Evolutionary conservation across 2,797 vertebrate species (phyloP).

Genomic region (Capromys pilorides): DNA sequence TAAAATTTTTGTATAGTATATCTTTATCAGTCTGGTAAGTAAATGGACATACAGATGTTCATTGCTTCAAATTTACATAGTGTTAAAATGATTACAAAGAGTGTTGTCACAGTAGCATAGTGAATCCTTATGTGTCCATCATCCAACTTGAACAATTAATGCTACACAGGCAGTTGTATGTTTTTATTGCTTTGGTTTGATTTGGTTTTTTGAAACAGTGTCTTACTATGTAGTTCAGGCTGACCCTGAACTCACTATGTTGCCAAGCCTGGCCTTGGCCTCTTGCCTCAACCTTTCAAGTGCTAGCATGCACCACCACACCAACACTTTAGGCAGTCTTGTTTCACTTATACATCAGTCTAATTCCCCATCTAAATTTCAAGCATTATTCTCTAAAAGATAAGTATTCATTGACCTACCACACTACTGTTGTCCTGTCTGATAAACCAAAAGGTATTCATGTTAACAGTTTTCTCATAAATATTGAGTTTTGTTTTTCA

Average conservation of each 20-base stretch:
- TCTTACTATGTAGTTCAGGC: too few species aligned
- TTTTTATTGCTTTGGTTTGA: background rate
- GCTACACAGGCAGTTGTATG: background rate
- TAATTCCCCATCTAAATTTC: background rate
- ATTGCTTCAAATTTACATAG: background rate
- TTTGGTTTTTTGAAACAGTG: background rate
- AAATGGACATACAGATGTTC: background rate
- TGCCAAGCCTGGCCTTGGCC: too few species aligned
- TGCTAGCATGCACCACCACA: too few species aligned
- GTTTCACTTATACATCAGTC: background rate
- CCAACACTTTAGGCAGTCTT: background rate
- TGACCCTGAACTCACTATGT: too few species aligned
- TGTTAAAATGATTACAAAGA: conserved; percentile 14
- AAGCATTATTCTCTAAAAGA: background rate
- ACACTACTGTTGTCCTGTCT: background rate
- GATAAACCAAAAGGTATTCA: conserved; percentile 12
- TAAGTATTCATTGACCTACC: background rate
- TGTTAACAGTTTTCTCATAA: conserved; percentile 36
- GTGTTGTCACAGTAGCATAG: background rate
- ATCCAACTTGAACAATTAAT: background rate
- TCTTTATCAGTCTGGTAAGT: background rate
- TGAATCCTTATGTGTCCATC: background rate
- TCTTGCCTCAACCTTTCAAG: too few species aligned
- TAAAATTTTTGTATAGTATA: background rate
- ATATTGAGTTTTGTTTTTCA: conserved; percentile 29